Evolutionary conservation across 2,113 vertebrate species (phyloP).

Genomic region (Ascaphus truei): DNA sequence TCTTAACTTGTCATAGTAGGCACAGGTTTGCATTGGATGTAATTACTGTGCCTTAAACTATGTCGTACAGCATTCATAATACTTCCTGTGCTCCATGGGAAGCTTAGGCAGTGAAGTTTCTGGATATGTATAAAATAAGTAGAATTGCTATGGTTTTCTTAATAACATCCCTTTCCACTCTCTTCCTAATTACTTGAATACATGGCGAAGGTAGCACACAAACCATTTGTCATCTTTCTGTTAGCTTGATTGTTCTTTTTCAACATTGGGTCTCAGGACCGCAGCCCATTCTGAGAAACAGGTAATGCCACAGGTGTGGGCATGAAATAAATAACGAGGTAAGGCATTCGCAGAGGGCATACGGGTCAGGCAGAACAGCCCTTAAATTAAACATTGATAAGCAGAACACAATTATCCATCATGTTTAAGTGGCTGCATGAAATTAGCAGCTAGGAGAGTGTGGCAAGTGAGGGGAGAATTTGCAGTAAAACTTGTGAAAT

Average conservation of each 20-base stretch:
- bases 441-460: slow-evolving; percentile 54
- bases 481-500: slow-evolving; percentile 47
- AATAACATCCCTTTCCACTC: not conserved
- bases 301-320: slow-evolving; percentile 69
- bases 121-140: not conserved
- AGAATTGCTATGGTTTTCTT: not conserved
- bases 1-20: not conserved
- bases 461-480: slow-evolving; percentile 48
- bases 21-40: not conserved
- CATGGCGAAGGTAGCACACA: slow-evolving; percentile 64
- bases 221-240: slow-evolving; percentile 68
- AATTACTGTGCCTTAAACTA: not conserved
- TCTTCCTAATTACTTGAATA: slow-evolving; percentile 64
- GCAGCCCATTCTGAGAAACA: slow-evolving; percentile 58
- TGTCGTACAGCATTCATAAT: not conserved
- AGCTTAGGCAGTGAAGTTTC: not conserved
- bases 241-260: slow-evolving; percentile 66
- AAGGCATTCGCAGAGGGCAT: slow-evolving; percentile 61
- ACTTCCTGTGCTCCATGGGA: not conserved
- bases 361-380: slow-evolving; percentile 62
- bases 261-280: slow-evolving; percentile 60
- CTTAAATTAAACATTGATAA: slow-evolving; percentile 62
- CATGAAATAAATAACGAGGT: slow-evolving; percentile 69
- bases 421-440: slow-evolving; percentile 57
- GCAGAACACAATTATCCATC: slow-evolving; percentile 58